These are phyloP conservation scores for Sturnira hondurensis DNA, from an alignment of 2,113 vertebrate species.

Conservation along the genomic window DNA sequence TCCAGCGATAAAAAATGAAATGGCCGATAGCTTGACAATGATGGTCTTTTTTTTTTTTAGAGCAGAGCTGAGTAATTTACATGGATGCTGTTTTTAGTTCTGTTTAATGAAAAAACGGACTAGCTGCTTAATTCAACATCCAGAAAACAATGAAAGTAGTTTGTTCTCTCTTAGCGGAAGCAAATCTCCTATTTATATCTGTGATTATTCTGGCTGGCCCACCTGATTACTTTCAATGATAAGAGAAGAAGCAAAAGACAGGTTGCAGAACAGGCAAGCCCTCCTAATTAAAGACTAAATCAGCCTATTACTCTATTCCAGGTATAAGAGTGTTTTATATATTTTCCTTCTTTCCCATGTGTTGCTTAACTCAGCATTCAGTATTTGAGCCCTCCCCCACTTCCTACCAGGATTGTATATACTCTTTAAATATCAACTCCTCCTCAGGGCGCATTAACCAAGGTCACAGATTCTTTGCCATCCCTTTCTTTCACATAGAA, in stretches of 20 bases:
- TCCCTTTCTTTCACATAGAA: neutral
- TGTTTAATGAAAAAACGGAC: slow-evolving; percentile 15
- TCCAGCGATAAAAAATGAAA: slow-evolving; percentile 51
- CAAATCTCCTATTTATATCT: neutral
- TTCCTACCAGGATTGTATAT: neutral
- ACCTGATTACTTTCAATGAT: neutral
- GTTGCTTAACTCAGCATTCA: neutral
- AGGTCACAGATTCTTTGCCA: neutral
- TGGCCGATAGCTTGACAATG: neutral
- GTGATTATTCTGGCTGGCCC: neutral
- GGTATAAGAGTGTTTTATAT: neutral
- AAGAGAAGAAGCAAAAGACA: neutral
- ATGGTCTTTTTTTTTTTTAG: slow-evolving; percentile 51
- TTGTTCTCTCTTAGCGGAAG: neutral
- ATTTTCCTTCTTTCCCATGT: neutral
- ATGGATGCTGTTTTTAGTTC: neutral
- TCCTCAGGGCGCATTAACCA: neutral
- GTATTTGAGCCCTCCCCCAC: neutral
- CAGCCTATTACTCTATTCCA: neutral
- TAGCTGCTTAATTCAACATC: slow-evolving; percentile 1
- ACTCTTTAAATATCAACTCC: neutral
- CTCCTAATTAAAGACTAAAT: slow-evolving; percentile 40
- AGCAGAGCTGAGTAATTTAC: neutral
- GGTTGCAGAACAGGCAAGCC: neutral
- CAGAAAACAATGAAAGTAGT: neutral